Conservation (phyloP, 1,140 invertebrate genomes). For the Araneus ventricosus region DNA sequence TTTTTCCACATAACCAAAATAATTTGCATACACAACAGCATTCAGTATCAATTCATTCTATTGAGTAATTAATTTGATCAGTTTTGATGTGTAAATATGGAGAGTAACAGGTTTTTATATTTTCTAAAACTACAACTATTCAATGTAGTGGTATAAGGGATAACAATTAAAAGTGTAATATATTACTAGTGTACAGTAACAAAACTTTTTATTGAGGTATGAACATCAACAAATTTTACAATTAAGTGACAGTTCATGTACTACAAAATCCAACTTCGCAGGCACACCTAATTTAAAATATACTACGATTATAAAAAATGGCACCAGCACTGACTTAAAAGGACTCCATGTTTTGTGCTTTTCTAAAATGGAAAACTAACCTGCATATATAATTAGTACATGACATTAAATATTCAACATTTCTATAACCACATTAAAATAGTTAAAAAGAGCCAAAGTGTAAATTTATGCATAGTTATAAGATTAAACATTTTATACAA, state of each 20-base stretch:
- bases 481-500: neutral
- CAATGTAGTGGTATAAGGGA: neutral
- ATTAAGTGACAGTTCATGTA: slow-evolving; percentile 1
- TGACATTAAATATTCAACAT: slow-evolving; percentile 48
- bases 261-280: slow-evolving; percentile 43
- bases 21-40: too few relatives aligned
- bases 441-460: slow-evolving; percentile 45
- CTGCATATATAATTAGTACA: slow-evolving; percentile 48
- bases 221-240: slow-evolving; percentile 46
- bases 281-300: slow-evolving; percentile 30
- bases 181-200: slow-evolving; percentile 47
- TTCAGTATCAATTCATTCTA: too few relatives aligned
- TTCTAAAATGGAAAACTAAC: slow-evolving; percentile 60
- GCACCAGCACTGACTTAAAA: slow-evolving; percentile 69
- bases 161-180: slow-evolving; percentile 3
- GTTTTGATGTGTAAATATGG: too few relatives aligned
- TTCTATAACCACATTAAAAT: slow-evolving; percentile 56
- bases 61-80: too few relatives aligned
- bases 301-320: slow-evolving; percentile 35
- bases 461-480: slow-evolving; percentile 38
- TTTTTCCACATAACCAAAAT: too few relatives aligned
- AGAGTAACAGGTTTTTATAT: neutral
- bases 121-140: neutral
- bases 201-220: slow-evolving; percentile 15
- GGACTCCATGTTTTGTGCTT: slow-evolving; percentile 59